Evolutionary conservation across 2,888 invertebrate genomes (phyloP), one percentile per base, ranked within the genome.

Genomic region (Acholoe squamosa): DNA sequence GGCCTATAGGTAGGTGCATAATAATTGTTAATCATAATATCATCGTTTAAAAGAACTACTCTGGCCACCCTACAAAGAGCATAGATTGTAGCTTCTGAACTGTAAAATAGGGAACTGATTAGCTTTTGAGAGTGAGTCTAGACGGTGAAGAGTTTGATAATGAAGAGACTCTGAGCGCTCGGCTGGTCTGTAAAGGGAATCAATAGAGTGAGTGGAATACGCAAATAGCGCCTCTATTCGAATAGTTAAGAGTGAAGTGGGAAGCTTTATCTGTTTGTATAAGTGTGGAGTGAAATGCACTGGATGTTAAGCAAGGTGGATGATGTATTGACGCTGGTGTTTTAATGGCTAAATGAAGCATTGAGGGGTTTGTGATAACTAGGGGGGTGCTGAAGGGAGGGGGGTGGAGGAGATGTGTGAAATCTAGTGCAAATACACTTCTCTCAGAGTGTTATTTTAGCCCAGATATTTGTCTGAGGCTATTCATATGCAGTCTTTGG

Each of bases 121-220:
- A 80, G 80, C 80, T 80, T 80, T 80, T 34, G 43, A 43, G 43
- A 43, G 34, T 0, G 80, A 43, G 80, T 43, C 80, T 43, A 80
- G 80, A 80, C 34, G n/a, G 34, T 10, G 43, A 80, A 25, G 76
- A 76, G 25, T 5, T n/a, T 19, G 76, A 76, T 76, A 76, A 76
- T 76, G 76, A 80, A 80, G 80, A 43, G 34, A 80, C 3, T 33
- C 0, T 33, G 80, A 80, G 43, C 16, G 43, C 33, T 7, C 22
- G 33, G 80, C 34, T 25, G 16, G 34, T 19, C 80, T 16, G 43
- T 33, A 43, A 80, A 34, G 80, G 34, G 5, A 19, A 43, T 80
- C 80, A 19, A 33, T 80, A 25, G 19, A 10, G 80, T 80, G 80
- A 14, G 14, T 19, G 5, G 80, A 80, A 43, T 80, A n/a, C 19